Conservation (phyloP, 1,140 invertebrate genomes). For the Drosophila pandora region DNA sequence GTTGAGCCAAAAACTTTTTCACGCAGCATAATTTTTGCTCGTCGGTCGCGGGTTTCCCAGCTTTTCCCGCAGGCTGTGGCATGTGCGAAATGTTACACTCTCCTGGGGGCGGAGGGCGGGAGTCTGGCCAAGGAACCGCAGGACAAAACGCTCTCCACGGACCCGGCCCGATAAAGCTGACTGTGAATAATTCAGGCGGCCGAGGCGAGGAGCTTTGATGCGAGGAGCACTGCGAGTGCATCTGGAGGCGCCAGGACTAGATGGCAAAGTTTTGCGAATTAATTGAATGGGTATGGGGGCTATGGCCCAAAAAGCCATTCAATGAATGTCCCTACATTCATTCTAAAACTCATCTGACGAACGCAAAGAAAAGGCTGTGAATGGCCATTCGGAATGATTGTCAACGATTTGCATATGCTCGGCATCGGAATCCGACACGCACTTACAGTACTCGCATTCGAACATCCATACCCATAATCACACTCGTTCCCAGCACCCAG, state of each 20-base stretch:
- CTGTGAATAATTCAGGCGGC: conserved; percentile 34
- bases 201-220: background rate
- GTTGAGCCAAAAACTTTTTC: conserved; percentile 50
- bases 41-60: background rate
- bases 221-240: conserved; percentile 33
- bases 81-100: conserved; percentile 52
- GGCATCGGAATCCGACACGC: conserved; percentile 16
- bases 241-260: background rate
- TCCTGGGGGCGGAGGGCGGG: background rate
- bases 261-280: background rate
- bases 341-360: conserved; percentile 16
- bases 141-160: conserved; percentile 50
- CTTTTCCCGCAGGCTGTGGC: conserved; percentile 30
- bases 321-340: conserved; percentile 7
- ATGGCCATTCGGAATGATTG: conserved; percentile 47
- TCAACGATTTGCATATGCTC: conserved; percentile 56
- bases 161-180: conserved; percentile 42
- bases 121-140: conserved; percentile 33
- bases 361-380: conserved; percentile 1
- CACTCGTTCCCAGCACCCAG: background rate
- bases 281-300: background rate
- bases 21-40: conserved; percentile 58
- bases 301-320: background rate
- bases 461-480: conserved; percentile 1
- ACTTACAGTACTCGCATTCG: conserved; percentile 19